phyloP scores from a whole-genome alignment of 2,797 vertebrate genomes.

The Muscicapa comitata region DNA sequence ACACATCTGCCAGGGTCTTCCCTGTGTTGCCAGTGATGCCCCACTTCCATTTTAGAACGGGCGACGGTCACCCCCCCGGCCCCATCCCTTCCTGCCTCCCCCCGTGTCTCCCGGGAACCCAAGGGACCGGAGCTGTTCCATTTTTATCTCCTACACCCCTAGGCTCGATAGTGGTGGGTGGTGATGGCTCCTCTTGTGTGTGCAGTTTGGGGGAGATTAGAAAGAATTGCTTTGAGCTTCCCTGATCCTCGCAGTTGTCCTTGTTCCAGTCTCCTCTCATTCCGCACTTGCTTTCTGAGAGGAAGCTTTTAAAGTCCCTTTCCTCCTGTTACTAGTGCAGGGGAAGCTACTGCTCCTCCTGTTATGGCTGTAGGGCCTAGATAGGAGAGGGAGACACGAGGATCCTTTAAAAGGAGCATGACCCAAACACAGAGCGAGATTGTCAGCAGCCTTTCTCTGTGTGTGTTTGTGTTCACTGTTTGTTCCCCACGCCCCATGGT shows the following conservation, averaged over 20 bases:
- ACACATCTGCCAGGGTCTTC: neutral
- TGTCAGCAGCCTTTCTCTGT: constrained; percentile 47
- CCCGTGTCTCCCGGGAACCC: constrained; percentile 12
- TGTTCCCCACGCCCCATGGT: constrained; percentile 66
- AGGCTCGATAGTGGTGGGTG: constrained; percentile 17
- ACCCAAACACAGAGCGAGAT: constrained; percentile 29
- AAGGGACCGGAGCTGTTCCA: neutral
- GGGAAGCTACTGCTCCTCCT: neutral
- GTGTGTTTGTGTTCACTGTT: constrained; percentile 61
- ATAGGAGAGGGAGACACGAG: neutral
- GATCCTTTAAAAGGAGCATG: constrained; percentile 5
- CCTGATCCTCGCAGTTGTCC: neutral
- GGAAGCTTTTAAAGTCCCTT: constrained; percentile 40
- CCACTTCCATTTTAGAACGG: neutral
- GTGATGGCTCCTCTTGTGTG: neutral
- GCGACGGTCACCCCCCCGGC: neutral
- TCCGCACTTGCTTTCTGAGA: neutral
- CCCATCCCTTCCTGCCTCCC: neutral
- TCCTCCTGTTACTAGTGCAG: neutral
- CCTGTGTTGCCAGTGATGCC: neutral
- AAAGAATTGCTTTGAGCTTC: constrained; percentile 34
- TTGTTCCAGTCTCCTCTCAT: neutral
- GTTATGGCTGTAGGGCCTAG: neutral
- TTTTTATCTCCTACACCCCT: constrained; percentile 48
- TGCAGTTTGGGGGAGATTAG: constrained; percentile 45